A percentile compares a stretch with the other conserved stretches of the same genome.
phyloP scores from a whole-genome alignment of 2,113 vertebrate genomes.

The Rallus limicola region DNA sequence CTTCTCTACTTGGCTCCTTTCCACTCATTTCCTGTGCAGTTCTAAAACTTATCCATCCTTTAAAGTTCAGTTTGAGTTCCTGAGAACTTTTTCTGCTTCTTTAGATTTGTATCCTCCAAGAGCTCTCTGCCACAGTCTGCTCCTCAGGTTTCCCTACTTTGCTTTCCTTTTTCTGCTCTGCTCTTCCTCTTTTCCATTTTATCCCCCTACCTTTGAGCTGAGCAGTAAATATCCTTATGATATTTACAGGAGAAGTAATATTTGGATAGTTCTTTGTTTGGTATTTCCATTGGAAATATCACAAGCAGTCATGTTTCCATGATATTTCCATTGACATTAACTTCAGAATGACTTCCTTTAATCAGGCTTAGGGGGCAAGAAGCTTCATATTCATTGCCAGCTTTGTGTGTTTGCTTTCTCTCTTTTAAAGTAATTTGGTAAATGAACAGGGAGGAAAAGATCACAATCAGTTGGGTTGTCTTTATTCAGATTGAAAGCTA shows the following conservation, averaged over 20 bases:
- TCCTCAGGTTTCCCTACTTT: not conserved
- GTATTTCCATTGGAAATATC: slow-evolving; percentile 71
- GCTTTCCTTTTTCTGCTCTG: not conserved
- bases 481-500: slow-evolving; percentile 8
- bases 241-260: slow-evolving; percentile 63
- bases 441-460: slow-evolving; percentile 16
- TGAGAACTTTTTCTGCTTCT: not conserved
- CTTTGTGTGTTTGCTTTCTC: slow-evolving; percentile 22
- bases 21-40: not conserved
- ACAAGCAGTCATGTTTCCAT: slow-evolving; percentile 54
- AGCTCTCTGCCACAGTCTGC: not conserved
- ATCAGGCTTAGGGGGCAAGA: not conserved
- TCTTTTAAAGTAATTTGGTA: not conserved
- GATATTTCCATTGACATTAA: slow-evolving; percentile 68
- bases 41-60: not conserved
- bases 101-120: not conserved
- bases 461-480: slow-evolving; percentile 20
- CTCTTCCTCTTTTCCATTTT: slow-evolving; percentile 18
- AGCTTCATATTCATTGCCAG: slow-evolving; percentile 15
- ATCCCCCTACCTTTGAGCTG: slow-evolving; percentile 10
- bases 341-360: slow-evolving; percentile 47
- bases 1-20: not conserved
- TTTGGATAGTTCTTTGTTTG: slow-evolving; percentile 50
- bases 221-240: slow-evolving; percentile 54
- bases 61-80: not conserved